phyloP scores from a whole-genome alignment of 2,113 vertebrate species.

The Trochalopteron elliotii region DNA sequence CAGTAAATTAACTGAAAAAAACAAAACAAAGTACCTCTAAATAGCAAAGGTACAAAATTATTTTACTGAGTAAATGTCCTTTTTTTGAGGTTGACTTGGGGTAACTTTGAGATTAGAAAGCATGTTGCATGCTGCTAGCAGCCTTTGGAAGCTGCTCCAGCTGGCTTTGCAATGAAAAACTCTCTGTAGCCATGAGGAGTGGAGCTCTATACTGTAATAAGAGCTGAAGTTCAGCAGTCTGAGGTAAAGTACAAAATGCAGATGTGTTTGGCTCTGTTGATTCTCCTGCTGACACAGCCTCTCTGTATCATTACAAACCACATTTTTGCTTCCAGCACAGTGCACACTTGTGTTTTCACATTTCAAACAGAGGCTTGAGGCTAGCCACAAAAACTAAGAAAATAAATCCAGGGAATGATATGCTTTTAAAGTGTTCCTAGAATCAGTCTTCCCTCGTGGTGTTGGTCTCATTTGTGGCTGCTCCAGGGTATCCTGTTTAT shows the following conservation, averaged over 20 bases:
- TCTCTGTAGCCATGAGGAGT: not conserved
- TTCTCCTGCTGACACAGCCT: not conserved
- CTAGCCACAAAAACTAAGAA: not conserved
- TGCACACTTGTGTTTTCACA: not conserved
- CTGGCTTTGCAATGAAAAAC: not conserved
- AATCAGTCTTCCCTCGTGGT: not conserved
- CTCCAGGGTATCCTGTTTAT: not conserved
- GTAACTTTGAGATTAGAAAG: not conserved
- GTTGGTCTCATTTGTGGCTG: not conserved
- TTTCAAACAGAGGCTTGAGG: not conserved
- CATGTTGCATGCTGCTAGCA: not conserved
- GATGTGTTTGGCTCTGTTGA: not conserved
- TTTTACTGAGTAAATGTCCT: not conserved
- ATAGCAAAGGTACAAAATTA: not conserved
- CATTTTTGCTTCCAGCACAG: not conserved
- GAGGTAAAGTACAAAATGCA: not conserved
- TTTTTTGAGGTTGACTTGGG: not conserved
- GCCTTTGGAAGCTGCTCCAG: not conserved
- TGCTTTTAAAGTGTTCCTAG: not conserved
- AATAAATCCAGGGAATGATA: not conserved
- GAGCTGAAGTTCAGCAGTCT: not conserved
- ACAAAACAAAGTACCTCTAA: not conserved
- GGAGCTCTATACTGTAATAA: not conserved
- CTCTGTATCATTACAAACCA: not conserved
- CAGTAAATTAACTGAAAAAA: not conserved